Base-by-base conservation (phyloP, 2,797 vertebrate species). In the Phrynocephalus forsythii region DNA sequence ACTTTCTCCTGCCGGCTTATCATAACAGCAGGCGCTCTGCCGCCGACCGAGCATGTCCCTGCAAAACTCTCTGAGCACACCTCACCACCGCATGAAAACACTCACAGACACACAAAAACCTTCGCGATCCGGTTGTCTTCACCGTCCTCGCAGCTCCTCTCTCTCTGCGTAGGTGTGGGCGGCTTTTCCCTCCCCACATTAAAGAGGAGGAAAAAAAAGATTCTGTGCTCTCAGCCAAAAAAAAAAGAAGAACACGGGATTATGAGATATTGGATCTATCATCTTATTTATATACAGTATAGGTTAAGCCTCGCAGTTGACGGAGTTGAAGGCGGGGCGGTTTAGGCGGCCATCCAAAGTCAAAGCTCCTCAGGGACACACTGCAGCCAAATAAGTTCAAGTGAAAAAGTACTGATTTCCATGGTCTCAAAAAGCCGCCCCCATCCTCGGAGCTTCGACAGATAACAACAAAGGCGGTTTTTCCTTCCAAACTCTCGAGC, bases 21-120 rank as follows among this genome's bases (percentile, higher is more conserved):
- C 93, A 94, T 93, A 97, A 97, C 96, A 95, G 93, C 90, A 92
- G 94, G 92, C 95, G 87, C 94, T 91, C 87, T 90, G 94, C 91
- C 88, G 91, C 93, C 94, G 86, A 79, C 82, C 82, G 28, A 89
- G 94, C 95, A 91, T 91, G 95, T 95, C 87, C 84, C 94, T 92
- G 92, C 95, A 95, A 93, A 82, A 90, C 92, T 91, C 87, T 67
- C 68, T 4, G 85, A 68, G 86, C 90, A 69, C 91, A 86, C 90
- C 90, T 88, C 85, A 78, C 77, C 86, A 89, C 90, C 86, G 88
- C 90, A 85, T 89, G 3, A 28, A 28, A 83, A 48, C 3, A 69
- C 78, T 52, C 48, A 10, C 24, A 50, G 26, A 11, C 33, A 11
- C 52, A 7, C 28, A 30, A n/a, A 9, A 16, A 30, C 79, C 60